phyloP scores from a whole-genome alignment of 2,797 vertebrate species.

The Gadopsis bispinosus region DNA sequence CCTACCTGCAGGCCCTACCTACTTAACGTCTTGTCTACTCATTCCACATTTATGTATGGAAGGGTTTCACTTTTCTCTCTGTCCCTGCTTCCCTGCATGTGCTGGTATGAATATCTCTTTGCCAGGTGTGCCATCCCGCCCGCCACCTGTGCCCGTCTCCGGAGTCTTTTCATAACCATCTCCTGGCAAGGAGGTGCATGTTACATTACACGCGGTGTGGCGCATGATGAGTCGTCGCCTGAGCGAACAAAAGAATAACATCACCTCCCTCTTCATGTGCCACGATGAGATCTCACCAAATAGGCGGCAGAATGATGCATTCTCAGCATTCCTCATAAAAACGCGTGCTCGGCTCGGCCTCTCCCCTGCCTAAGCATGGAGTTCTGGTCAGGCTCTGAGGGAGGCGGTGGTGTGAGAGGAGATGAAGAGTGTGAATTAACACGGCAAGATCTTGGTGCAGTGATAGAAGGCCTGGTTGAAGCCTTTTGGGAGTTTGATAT shows the following conservation, averaged over 20 bases:
- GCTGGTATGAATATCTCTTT: conserved; percentile 22
- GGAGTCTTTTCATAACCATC: conserved; percentile 53
- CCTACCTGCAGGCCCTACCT: not conserved
- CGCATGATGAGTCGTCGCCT: conserved; percentile 27
- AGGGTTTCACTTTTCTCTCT: conserved; percentile 12
- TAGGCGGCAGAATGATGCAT: conserved; percentile 57
- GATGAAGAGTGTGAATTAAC: not conserved
- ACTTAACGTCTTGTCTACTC: not conserved
- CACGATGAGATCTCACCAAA: conserved; percentile 54
- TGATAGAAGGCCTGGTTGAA: not conserved
- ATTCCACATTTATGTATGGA: conserved; percentile 14
- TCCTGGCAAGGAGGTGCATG: conserved; percentile 39
- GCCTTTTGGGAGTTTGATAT: not conserved
- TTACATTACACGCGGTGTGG: conserved; percentile 12
- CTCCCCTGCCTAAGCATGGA: conserved; percentile 32
- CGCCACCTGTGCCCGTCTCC: conserved; percentile 55
- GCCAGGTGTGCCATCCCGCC: conserved; percentile 53
- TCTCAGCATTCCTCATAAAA: conserved; percentile 73
- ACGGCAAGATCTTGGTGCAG: not conserved
- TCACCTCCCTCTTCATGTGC: conserved; percentile 25
- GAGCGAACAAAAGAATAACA: conserved; percentile 30
- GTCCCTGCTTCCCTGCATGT: not conserved
- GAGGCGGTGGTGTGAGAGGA: not conserved
- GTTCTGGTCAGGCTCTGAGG: conserved; percentile 3
- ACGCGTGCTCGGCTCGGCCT: conserved; percentile 20